These are phyloP conservation scores for Ooceraea biroi DNA, from an alignment of 1,140 invertebrate genomes.

Conservation along the genomic window DNA sequence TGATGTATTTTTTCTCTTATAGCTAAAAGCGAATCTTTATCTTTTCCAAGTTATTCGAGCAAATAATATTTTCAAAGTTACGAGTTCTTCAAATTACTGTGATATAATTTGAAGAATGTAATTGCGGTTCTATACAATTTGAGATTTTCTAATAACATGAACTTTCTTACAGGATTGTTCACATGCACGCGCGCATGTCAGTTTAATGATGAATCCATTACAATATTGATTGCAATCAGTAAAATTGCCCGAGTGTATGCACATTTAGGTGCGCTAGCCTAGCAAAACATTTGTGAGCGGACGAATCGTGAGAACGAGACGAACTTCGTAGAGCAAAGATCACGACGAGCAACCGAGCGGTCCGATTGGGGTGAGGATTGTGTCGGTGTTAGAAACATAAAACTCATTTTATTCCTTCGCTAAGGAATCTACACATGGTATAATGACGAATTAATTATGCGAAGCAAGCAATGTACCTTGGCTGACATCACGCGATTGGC, in stretches of 20 bases:
- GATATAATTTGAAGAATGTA: no score
- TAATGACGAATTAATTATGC: constrained; percentile 71
- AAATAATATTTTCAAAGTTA: no score
- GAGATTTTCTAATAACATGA: no score
- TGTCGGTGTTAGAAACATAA: constrained; percentile 6
- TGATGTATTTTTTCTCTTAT: no score
- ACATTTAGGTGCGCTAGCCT: background rate
- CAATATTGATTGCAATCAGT: background rate
- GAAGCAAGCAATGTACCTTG: constrained; percentile 56
- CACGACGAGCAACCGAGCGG: background rate
- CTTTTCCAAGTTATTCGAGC: no score
- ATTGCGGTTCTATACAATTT: no score
- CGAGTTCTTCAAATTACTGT: no score
- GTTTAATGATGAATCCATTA: background rate
- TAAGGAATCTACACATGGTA: constrained; percentile 18
- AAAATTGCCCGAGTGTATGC: background rate
- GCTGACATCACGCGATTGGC: constrained; percentile 66
- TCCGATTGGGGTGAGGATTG: background rate
- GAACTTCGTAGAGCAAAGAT: constrained; percentile 35
- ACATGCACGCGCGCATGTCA: background rate
- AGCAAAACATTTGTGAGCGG: background rate
- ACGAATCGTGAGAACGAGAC: constrained; percentile 45
- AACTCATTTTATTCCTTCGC: constrained; percentile 24
- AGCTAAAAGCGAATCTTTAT: no score
- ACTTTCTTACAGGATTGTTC: background rate